Evolutionary conservation across 2,888 invertebrate genomes (phyloP), one percentile per base, ranked within the genome.

Genomic region (Oxystoma pomonae): DNA sequence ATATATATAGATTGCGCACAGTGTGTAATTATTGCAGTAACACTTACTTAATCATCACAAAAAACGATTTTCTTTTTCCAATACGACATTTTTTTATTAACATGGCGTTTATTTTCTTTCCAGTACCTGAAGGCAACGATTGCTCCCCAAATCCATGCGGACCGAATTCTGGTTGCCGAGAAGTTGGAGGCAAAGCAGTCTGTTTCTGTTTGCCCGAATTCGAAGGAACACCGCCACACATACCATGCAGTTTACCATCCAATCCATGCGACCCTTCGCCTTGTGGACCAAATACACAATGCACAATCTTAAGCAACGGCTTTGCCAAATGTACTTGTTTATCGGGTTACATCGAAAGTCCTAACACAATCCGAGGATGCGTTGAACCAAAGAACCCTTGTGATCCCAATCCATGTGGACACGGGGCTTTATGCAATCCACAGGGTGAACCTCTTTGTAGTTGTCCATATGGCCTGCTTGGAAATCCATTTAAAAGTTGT

Each of bases 141-240:
- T 94, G 94, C 75, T 83, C 85, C 67, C 90, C 91, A 49, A 92
- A 93, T 79, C 90, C 91, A 16, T 94, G 94, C 76, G 94, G 94
- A 16, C 85, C 86, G 1, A 90, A 92, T 74, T 90, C 94, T 2
- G 93, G 92, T 3, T 94, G 94, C 73, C 84, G 92, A 66, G 83
- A 90, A 52, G 88, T 92, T 19, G 84, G 87, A 55, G 88, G 89
- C 52, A 85, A 88, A 70, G 90, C 93, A 19, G 86, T 88, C 52
- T 96, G 95, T 77, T 94, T 94, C 86, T 95, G 94, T 77, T 80
- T 93, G 67, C 91, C 93, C 7, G 93, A 92, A 77, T 94, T 86
- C 75, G 92, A 92, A 81, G 94, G 94, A 66, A 88, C 89, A 75
- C 94, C 94, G 59, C 94, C 94, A 20, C 79, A 84, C 58, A 82